These are phyloP conservation scores for Octopus sinensis DNA, from an alignment of 1,140 invertebrate genomes.

Conservation along the genomic window DNA sequence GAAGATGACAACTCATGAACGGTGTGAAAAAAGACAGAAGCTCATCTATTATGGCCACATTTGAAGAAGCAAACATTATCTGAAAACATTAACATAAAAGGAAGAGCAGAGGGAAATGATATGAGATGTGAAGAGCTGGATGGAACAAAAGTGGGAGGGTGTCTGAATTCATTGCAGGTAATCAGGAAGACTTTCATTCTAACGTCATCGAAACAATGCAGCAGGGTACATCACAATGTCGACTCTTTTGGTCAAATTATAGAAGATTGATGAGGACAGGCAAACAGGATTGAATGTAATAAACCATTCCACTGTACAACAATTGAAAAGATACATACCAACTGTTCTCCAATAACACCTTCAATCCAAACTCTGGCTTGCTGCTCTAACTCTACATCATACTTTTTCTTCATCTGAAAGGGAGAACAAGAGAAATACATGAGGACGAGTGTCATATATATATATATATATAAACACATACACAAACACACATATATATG, in stretches of 20 bases:
- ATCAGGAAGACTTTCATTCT: background rate
- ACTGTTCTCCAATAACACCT: conserved; percentile 28
- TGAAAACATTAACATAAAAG: too few species aligned
- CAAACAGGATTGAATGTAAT: background rate
- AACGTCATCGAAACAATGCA: background rate
- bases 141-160: too few species aligned
- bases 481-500: too few species aligned
- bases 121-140: too few species aligned
- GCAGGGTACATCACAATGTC: background rate
- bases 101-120: too few species aligned
- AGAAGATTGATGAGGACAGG: background rate
- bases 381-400: conserved; percentile 36
- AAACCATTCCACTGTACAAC: background rate
- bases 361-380: conserved; percentile 43
- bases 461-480: too few species aligned
- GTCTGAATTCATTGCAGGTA: too few species aligned
- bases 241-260: background rate
- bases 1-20: too few species aligned
- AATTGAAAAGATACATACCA: conserved; percentile 13
- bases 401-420: conserved; percentile 41
- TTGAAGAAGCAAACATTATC: too few species aligned
- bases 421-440: background rate
- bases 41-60: too few species aligned
- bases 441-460: too few species aligned
- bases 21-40: too few species aligned